Evolutionary conservation across 2,797 vertebrate genomes (phyloP).

Genomic region (Cuniculus paca): DNA sequence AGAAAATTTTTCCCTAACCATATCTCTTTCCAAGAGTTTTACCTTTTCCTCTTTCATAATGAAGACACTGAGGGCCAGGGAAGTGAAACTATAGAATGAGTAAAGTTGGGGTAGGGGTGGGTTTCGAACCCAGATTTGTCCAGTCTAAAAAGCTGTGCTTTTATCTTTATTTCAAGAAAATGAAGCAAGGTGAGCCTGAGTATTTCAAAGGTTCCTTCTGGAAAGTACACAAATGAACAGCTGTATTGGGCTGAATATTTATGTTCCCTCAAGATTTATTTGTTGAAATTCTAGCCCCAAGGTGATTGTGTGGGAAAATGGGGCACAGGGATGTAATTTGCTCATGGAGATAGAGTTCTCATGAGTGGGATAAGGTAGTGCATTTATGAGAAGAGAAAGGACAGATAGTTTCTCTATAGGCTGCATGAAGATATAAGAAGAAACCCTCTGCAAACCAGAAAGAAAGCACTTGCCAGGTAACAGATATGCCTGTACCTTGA

Average conservation of each 20-base stretch:
- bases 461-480: neutral
- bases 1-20: neutral
- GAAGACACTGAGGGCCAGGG: neutral
- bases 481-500: fast-evolving
- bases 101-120: neutral
- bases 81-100: neutral
- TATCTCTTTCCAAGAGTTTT: neutral
- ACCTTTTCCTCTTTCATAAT: neutral
- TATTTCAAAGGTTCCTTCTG: neutral
- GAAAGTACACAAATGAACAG: neutral
- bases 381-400: neutral
- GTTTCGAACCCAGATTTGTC: neutral
- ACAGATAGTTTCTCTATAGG: neutral
- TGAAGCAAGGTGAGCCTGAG: neutral
- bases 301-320: neutral
- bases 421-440: neutral
- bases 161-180: neutral
- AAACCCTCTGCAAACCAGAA: neutral
- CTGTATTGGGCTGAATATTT: neutral
- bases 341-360: neutral
- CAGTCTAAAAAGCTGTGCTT: neutral
- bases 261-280: neutral
- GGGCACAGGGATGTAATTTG: neutral
- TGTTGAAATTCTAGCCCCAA: neutral
- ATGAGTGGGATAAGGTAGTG: neutral